Base-by-base conservation (phyloP, 2,797 vertebrate species). In the Lophotriccus pileatus region DNA sequence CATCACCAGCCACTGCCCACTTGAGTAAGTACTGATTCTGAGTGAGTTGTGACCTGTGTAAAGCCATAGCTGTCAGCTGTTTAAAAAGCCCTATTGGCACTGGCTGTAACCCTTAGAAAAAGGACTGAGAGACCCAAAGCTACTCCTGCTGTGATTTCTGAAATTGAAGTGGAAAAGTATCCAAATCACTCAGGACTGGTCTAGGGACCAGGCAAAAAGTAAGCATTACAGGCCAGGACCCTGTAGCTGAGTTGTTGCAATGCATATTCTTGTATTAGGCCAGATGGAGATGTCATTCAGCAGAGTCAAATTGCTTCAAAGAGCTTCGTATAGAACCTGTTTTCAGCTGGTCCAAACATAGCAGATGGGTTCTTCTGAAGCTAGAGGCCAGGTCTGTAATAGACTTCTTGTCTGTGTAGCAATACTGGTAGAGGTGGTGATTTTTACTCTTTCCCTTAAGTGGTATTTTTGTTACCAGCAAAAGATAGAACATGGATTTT, bases 11-110 rank as follows among this genome's bases (percentile, higher is more conserved):
- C 97, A 97, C 97, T 97, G 97, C 98, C 98, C 98, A 96, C 97
- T 98, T 98, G 98, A 98, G 99, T 99, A 99, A 99, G 99, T 99
- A 99, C 98, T 96, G 97, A 97, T 79, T 94, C 90, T 92, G 77
- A 89, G 92, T 88, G 64, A 83, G 84, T 94, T 87, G 75, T 3
- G 5, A 96, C 79, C 79, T 86, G 76, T 90, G 53, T 69, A 75
- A 92, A 95, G 37, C 76, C 58, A 68, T 82, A 82, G 73, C 59
- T 90, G 84, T 78, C 73, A 93, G 56, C 68, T 77, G 0, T 41
- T 89, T 69, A 22, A 58, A 95, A 87, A 79, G 39, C 41, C 52
- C 23, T 2, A 0, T 30, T 89, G 58, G 32, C 46, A 15, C 66
- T 78, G 58, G 39, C 58, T 7, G 1, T 70, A 56, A 56, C 37